Conservation (phyloP, 2,888 invertebrate species). For the Stegophylla sp. region DNA sequence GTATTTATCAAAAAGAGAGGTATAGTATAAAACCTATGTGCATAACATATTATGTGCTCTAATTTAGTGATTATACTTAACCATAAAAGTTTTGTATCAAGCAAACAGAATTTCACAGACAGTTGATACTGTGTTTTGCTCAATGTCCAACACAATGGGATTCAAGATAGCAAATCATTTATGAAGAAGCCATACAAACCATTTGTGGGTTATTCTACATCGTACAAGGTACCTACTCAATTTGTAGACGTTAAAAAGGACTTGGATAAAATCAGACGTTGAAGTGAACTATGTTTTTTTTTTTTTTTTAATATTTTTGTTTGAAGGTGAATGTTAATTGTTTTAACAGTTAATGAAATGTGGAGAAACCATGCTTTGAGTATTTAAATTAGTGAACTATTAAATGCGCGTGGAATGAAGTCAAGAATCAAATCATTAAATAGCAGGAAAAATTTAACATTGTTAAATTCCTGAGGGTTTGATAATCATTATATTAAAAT, state of each 20-base stretch:
- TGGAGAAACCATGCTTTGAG: conserved; percentile 23
- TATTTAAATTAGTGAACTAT: conserved; percentile 40
- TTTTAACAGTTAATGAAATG: conserved; percentile 37
- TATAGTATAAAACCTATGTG: conserved; percentile 56
- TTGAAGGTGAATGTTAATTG: conserved; percentile 57
- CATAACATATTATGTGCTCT: conserved; percentile 48
- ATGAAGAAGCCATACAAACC: conserved; percentile 40
- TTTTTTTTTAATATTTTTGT: conserved; percentile 45
- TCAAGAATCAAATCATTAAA: conserved; percentile 33
- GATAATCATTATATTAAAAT: conserved; percentile 11
- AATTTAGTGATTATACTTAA: conserved; percentile 57
- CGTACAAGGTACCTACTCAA: conserved; percentile 47
- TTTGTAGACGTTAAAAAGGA: conserved; percentile 49
- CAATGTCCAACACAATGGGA: conserved; percentile 24
- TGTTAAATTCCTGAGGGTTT: conserved; percentile 16
- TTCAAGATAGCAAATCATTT: conserved; percentile 45
- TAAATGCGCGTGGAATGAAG: conserved; percentile 42
- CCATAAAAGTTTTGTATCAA: conserved; percentile 58
- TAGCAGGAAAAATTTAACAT: conserved; percentile 26
- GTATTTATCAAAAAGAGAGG: conserved; percentile 51
- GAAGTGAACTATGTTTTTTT: conserved; percentile 43
- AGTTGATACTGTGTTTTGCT: conserved; percentile 36
- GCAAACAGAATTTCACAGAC: conserved; percentile 48
- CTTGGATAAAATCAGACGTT: conserved; percentile 43
- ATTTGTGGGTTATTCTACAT: conserved; percentile 48